These are phyloP conservation scores for Homarus gammarus DNA, from an alignment of 2,888 invertebrate genomes.

Conservation along the genomic window DNA sequence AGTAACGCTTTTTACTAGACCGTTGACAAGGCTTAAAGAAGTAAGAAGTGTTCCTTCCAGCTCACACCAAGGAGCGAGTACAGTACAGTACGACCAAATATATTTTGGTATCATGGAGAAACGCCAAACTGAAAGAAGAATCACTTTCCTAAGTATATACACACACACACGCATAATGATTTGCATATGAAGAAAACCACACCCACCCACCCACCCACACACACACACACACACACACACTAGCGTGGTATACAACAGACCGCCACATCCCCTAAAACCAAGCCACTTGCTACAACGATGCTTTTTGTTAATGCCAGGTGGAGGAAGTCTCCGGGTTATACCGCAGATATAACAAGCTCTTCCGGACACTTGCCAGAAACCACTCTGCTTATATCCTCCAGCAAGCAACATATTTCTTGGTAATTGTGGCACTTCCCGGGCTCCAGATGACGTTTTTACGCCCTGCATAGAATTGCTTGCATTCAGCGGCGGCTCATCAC, in stretches of 20 bases:
- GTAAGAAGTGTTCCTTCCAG: not conserved
- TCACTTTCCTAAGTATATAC: not conserved
- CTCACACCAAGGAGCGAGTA: not conserved
- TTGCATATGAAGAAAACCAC: not conserved
- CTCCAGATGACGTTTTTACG: conserved; percentile 23
- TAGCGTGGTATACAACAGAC: not conserved
- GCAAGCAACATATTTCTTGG: conserved; percentile 23
- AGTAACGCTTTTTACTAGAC: not conserved
- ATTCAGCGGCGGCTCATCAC: conserved; percentile 15
- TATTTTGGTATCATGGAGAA: too few relatives aligned
- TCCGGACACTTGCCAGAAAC: not conserved
- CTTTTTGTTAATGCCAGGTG: not conserved
- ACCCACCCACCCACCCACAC: not conserved
- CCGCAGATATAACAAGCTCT: not conserved
- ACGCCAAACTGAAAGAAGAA: too few relatives aligned
- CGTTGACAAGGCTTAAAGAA: not conserved
- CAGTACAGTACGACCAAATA: too few relatives aligned
- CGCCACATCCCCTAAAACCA: not conserved
- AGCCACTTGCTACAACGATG: not conserved
- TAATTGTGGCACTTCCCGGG: conserved; percentile 21
- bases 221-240: not conserved
- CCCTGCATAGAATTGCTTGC: conserved; percentile 16
- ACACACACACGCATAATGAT: not conserved
- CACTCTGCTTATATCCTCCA: conserved; percentile 10
- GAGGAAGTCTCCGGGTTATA: not conserved